phyloP scores from a whole-genome alignment of 1,140 invertebrate genomes.

The silkworm (Bombyx mori) region ASM3026992v2 NC_085121.1:15567001-15567500 shows the following conservation, averaged over 20 bases:
- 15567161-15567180: conserved; percentile 84
- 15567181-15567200: conserved; percentile 63
- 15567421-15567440: conserved; percentile 94
- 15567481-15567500: conserved; percentile 73
- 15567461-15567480: conserved; percentile 83
- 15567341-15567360: conserved; percentile 82
- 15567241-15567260: conserved; percentile 91
- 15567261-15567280: conserved; percentile 85
- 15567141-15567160: conserved; percentile 90
- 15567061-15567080: conserved; percentile 83
- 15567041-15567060: conserved; percentile 81
- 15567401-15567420: conserved; percentile 47
- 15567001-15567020: conserved; percentile 72
- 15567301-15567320: conserved; percentile 45
- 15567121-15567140: conserved; percentile 95
- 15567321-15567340: conserved; percentile 95
- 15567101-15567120: conserved; percentile 79
- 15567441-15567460: conserved; percentile 83
- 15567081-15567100: conserved; percentile 79
- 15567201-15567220: conserved; percentile 83
- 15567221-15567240: conserved; percentile 94
- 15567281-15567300: conserved; percentile 76
- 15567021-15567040: conserved; percentile 94
- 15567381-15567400: conserved; percentile 76
- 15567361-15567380: conserved; percentile 83